These are phyloP conservation scores for Scaptomyza cyrtandrae DNA, from an alignment of 2,888 invertebrate species.

Conservation along the genomic window DNA sequence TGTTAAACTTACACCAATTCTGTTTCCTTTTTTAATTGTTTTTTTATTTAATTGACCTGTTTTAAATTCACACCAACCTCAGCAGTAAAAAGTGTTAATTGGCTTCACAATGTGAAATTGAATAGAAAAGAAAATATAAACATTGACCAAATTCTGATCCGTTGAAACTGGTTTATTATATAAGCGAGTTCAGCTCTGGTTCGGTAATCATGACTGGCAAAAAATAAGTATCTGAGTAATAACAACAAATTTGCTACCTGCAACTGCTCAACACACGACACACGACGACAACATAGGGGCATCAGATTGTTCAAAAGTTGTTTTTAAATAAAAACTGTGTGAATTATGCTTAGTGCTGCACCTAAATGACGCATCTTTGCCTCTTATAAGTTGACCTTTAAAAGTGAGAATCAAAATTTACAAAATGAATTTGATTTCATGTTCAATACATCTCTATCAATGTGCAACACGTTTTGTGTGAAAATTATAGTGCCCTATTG, in stretches of 20 bases:
- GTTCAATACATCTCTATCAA: not conserved
- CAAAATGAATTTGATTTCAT: not conserved
- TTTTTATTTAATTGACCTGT: not conserved
- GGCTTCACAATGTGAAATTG: not conserved
- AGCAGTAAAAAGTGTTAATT: not conserved
- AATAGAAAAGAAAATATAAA: not conserved
- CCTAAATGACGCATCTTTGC: conserved; percentile 3
- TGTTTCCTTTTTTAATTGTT: not conserved
- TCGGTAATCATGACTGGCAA: conserved; percentile 1
- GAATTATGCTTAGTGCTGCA: not conserved
- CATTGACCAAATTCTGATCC: not conserved
- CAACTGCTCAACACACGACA: not conserved
- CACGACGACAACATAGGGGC: too few relatives aligned
- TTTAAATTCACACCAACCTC: not conserved
- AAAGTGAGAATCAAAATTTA: not conserved
- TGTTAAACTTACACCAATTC: not conserved
- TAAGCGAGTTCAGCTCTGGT: not conserved
- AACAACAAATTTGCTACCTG: too few relatives aligned
- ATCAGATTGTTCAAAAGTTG: not conserved
- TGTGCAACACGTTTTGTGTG: not conserved
- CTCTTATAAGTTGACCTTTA: not conserved
- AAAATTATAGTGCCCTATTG: not conserved
- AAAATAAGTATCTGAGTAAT: not conserved
- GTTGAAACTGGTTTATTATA: not conserved
- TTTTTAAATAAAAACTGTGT: not conserved